Conservation (phyloP, 2,113 vertebrate species). For the Hemicordylus capensis region DNA sequence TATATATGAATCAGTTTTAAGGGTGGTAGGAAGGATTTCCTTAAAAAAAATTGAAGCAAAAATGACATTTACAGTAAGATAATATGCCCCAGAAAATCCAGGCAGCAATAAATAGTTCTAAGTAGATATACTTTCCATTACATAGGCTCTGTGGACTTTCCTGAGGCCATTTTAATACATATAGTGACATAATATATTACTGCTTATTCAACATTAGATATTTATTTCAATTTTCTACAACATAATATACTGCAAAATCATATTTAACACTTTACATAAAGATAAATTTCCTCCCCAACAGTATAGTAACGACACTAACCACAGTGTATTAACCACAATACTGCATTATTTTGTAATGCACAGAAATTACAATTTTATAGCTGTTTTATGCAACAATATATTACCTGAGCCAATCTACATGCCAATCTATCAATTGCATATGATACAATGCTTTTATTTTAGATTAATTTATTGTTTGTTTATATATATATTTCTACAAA, state of each 20-base stretch:
- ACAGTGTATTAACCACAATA: conserved; percentile 16
- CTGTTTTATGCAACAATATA: background rate
- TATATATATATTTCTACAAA: background rate
- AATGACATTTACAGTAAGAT: background rate
- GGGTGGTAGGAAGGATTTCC: background rate
- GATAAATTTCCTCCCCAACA: background rate
- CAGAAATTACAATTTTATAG: conserved; percentile 8
- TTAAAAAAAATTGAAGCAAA: background rate
- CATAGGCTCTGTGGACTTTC: background rate
- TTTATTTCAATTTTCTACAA: background rate
- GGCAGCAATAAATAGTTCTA: background rate
- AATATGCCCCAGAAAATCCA: background rate
- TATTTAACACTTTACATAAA: background rate
- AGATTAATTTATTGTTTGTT: background rate
- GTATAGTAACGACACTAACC: conserved; percentile 11
- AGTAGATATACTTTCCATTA: background rate
- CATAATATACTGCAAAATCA: background rate
- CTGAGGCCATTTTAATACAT: background rate
- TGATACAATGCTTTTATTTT: background rate
- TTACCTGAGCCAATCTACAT: background rate
- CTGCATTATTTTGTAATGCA: conserved; percentile 13
- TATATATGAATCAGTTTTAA: background rate
- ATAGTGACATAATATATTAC: background rate
- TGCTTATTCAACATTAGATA: too few species aligned
- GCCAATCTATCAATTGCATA: background rate